These are phyloP conservation scores for Macrosiphum euphorbiae DNA, from an alignment of 2,888 invertebrate genomes.

Conservation along the genomic window DNA sequence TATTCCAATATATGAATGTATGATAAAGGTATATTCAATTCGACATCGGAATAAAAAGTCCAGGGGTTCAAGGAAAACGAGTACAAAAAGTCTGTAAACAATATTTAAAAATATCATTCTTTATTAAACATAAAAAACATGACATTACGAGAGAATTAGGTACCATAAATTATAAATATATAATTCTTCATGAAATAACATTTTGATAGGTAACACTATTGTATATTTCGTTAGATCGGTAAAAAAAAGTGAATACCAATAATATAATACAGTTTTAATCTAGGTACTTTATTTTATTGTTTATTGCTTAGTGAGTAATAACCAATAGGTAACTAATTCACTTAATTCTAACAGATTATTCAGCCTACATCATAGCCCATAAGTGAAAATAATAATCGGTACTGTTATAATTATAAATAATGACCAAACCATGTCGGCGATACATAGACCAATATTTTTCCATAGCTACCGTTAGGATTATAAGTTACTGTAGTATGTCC, in stretches of 20 bases:
- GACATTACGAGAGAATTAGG: neutral
- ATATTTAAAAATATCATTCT: neutral
- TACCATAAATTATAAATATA: neutral
- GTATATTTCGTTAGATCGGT: neutral
- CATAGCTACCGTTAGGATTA: neutral
- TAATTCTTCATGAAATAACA: neutral
- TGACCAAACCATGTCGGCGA: neutral
- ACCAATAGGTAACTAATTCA: neutral
- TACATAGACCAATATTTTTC: neutral
- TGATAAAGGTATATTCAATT: too few relatives aligned
- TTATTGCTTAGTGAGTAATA: neutral
- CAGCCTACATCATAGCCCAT: neutral
- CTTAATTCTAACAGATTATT: neutral
- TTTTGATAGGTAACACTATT: neutral
- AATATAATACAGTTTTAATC: neutral
- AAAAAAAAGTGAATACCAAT: neutral
- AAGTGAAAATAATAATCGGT: neutral
- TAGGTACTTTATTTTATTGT: neutral
- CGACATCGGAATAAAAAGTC: too few relatives aligned
- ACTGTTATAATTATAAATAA: neutral
- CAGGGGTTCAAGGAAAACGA: neutral
- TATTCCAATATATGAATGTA: too few relatives aligned
- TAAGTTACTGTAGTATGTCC: neutral
- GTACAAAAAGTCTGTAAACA: neutral
- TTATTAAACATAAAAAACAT: neutral